Base-by-base conservation (phyloP, 2,797 vertebrate species). In the Cercopithecus petaurista region DNA sequence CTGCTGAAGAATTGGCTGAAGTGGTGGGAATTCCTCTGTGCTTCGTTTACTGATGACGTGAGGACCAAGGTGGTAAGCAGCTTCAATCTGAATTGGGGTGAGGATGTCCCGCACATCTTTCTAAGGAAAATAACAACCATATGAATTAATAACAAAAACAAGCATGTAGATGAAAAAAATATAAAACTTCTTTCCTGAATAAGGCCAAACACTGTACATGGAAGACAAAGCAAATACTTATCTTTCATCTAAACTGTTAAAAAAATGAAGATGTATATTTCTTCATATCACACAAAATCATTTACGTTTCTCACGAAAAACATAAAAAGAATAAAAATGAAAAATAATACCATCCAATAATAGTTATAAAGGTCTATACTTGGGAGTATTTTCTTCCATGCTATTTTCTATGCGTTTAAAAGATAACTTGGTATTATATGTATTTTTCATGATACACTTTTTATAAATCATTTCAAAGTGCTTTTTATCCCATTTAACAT, bases 41-140 rank as follows among this genome's bases (percentile, higher is more conserved):
- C 96, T 95, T 46, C 72, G 93, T 98, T 98, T 99, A 33, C 95
- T 97, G 88, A 98, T 88, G 57, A 98, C 97, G 30, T 99, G 98
- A 76, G 98, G 98, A 39, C 98, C 99, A 88, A 99, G 99, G 64
- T 93, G 98, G 80, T 99, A 99, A 77, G 98, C 99, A 24, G 99
- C 99, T 98, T 99, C 98, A 97, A 99, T 99, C 87, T 99, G 98
- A 90, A 99, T 98, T 1, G 99, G 99, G 50, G 99, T 99, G 94
- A 99, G 99, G 98, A 99, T 99, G 98, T 99, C 99, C 97, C 99
- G 99, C 94, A 99, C 98, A 76, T 99, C 99, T 99, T 99, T 99
- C 99, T 99, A 99, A 76, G 97, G 92, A 97, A 98, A 98, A 98
- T 97, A 87, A 97, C 98, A 98, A 97, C 80, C 97, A 83, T 95